Percentiles rank a stretch among this genome's conserved stretches.
Conservation (phyloP, 1,140 invertebrate genomes). For the Diploscapter pachys region DNA sequence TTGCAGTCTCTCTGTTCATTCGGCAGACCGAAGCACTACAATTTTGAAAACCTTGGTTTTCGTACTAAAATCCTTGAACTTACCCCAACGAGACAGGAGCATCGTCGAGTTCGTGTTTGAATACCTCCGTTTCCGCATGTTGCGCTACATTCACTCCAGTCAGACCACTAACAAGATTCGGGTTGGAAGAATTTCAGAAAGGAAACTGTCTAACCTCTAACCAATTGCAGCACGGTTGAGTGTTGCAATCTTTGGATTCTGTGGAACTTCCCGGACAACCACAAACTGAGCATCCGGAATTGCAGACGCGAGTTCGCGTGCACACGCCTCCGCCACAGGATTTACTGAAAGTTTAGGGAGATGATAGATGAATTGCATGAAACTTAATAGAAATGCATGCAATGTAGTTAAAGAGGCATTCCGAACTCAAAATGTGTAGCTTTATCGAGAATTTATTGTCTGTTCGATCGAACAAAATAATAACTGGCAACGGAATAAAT, state of each 20-base stretch:
- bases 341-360: slow-evolving; percentile 7
- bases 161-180: slow-evolving; percentile 17
- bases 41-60: slow-evolving; percentile 1
- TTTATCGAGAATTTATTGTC: too few species aligned
- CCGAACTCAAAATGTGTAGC: too few species aligned
- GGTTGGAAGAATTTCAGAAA: neutral
- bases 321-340: slow-evolving; percentile 58
- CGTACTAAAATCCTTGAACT: neutral
- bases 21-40: slow-evolving; percentile 21
- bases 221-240: slow-evolving; percentile 32
- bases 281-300: slow-evolving; percentile 32
- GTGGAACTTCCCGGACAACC: slow-evolving; percentile 27
- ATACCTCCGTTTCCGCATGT: slow-evolving; percentile 35
- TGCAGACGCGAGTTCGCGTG: slow-evolving; percentile 53
- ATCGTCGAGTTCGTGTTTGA: slow-evolving; percentile 31
- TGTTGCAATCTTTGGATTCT: slow-evolving; percentile 33
- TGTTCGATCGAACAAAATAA: too few species aligned
- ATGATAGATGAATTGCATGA: neutral
- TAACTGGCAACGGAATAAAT: too few species aligned
- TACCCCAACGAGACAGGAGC: slow-evolving; percentile 25
- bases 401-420: neutral
- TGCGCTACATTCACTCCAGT: slow-evolving; percentile 22
- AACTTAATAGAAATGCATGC: slow-evolving; percentile 2
- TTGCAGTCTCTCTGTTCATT: slow-evolving; percentile 23
- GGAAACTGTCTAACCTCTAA: slow-evolving; percentile 15